Evolutionary conservation across 1,140 invertebrate species (phyloP), one percentile per base, ranked within the genome.

Genomic region (Melanaphis sacchari): DNA sequence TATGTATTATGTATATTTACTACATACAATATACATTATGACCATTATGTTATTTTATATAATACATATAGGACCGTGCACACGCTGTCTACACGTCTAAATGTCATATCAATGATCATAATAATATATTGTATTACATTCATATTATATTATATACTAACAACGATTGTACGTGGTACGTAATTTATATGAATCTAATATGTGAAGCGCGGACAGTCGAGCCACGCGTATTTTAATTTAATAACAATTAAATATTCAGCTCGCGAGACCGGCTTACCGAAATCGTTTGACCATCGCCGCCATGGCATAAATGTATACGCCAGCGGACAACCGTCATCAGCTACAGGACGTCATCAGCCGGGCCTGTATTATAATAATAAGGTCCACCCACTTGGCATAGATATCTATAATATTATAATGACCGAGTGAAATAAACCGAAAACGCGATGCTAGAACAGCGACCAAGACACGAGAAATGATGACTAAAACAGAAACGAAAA

Each of bases 231-330:
- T 76, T 76, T 76, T 85, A 85, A 85, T 85, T 85, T 11, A 85
- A 85, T 40, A 43, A 85, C 38, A 85, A 85, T 85, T 85, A 85
- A 85, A 85, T 85, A 85, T 43, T 85, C 41, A n/a, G 15, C 26
- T 26, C 11, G 41, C 38, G 21, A 31, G 59, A 22, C 24, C 26
- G 5, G 31, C 41, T 41, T 31, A 85, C 84, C 40, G 84, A 26
- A 31, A 85, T 85, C 84, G 40, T 85, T 85, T 85, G 84, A 43
- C 84, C 26, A 15, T 11, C 84, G 41, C 38, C 84, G 84, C 26
- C 24, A 15, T 1, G 26, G 84, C 41, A 22, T 38, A 38, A 36
- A 38, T 41, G 38, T 8, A 26, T 84, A 41, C 38, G 38, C 36
- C 36, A 40, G 7, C 81, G 36, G 36, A 40, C 38, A 82, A 40